Percentiles rank a stretch among this genome's conserved stretches.
Conservation (phyloP, 2,888 invertebrate genomes). For the Patella caerulea region DNA sequence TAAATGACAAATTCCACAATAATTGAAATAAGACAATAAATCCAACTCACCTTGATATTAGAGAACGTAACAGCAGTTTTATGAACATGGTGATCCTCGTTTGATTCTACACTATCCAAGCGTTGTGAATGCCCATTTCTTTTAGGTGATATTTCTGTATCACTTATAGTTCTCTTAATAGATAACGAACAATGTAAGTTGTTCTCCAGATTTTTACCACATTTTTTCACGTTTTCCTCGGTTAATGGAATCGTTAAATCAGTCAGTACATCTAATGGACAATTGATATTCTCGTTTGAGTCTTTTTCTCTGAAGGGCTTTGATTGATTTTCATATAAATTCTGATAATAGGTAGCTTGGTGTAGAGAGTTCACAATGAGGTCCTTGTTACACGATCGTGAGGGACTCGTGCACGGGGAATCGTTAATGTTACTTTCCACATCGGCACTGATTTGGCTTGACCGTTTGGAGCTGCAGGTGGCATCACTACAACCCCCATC, state of each 20-base stretch:
- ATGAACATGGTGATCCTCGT: conserved; percentile 20
- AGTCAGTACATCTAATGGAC: conserved; percentile 36
- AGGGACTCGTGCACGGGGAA: conserved; percentile 51
- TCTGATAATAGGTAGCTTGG: conserved; percentile 50
- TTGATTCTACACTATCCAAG: conserved; percentile 30
- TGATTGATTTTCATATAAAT: conserved; percentile 26
- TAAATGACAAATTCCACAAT: too few species aligned
- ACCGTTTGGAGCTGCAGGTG: conserved; percentile 58
- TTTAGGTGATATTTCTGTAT: conserved; percentile 32
- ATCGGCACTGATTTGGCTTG: conserved; percentile 57
- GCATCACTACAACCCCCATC: conserved; percentile 66
- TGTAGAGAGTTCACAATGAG: conserved; percentile 29
- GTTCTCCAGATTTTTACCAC: conserved; percentile 17
- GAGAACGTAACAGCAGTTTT: conserved; percentile 31
- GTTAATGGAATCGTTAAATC: conserved; percentile 19
- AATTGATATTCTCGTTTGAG: conserved; percentile 63
- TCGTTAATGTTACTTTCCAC: conserved; percentile 61
- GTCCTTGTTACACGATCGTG: conserved; percentile 22
- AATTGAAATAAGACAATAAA: not conserved
- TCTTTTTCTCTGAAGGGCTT: conserved; percentile 53
- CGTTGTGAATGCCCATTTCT: conserved; percentile 24
- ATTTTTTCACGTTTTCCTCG: conserved; percentile 16
- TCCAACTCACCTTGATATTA: conserved; percentile 36
- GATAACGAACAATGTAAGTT: conserved; percentile 24
- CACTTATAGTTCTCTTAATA: conserved; percentile 39